A percentile compares a stretch with the other conserved stretches of the same genome.
Conservation (phyloP, 2,113 vertebrate genomes). For the Piprites chloris region DNA sequence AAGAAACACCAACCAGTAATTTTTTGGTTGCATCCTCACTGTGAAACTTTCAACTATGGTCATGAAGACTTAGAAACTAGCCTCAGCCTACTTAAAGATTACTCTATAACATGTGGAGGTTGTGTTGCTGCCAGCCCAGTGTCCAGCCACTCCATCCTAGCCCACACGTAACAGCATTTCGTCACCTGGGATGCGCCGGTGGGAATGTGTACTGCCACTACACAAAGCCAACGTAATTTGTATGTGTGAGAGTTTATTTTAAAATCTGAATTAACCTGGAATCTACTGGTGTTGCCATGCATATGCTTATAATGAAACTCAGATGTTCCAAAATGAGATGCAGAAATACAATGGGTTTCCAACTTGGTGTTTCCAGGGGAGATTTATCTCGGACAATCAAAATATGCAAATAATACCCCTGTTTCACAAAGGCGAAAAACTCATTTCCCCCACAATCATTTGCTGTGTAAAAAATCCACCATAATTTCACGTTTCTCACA, state of each 20-base stretch:
- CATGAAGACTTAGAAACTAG: background rate
- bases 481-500: background rate
- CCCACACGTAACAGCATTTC: accelerated
- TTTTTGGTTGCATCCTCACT: background rate
- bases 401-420: background rate
- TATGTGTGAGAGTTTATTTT: background rate
- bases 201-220: background rate
- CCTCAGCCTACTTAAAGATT: background rate
- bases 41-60: background rate
- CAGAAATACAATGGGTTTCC: background rate
- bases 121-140: background rate
- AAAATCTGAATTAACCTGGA: background rate
- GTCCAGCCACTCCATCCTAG: background rate
- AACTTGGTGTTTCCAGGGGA: background rate
- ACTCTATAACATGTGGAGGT: accelerated
- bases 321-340: background rate
- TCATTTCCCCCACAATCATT: background rate
- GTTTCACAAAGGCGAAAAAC: background rate
- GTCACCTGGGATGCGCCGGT: background rate
- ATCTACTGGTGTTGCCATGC: background rate
- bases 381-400: background rate
- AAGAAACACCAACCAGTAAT: accelerated
- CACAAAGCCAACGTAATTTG: background rate
- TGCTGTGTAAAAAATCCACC: background rate
- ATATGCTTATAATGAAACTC: background rate